Conservation (phyloP, 37 sponge, comb jelly and placozoan species). For the Beroe forskalii region DNA sequence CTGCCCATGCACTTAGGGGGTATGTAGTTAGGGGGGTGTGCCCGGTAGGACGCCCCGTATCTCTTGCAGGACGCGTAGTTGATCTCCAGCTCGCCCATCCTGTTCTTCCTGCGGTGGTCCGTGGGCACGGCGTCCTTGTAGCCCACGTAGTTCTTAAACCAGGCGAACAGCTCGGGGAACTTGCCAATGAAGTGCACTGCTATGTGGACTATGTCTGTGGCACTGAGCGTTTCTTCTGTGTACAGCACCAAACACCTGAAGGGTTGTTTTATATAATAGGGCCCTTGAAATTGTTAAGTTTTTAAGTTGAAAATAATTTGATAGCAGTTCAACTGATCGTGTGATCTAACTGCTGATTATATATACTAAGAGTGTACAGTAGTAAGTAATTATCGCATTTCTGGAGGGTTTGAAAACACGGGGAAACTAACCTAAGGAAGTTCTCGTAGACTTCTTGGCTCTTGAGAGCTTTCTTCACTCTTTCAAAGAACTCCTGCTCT, state of each 20-base stretch:
- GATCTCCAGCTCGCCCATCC: constrained; percentile 57
- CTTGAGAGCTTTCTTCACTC: constrained; percentile 71
- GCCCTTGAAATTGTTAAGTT: too few species aligned
- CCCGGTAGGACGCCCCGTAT: constrained; percentile 91
- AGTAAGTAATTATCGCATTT: too few species aligned
- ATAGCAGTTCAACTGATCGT: too few species aligned
- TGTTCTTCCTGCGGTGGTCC: constrained; percentile 63
- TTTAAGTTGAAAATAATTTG: too few species aligned
- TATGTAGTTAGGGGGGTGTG: constrained; percentile 81
- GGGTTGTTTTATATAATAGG: too few species aligned
- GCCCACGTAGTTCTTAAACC: constrained; percentile 84
- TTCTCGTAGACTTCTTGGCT: constrained; percentile 89
- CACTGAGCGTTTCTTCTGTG: constrained; percentile 87
- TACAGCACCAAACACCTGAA: constrained; percentile 82
- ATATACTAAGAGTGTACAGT: too few species aligned
- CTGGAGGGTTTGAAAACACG: too few species aligned
- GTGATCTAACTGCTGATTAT: too few species aligned
- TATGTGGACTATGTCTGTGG: constrained; percentile 84
- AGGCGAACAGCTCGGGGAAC: constrained; percentile 81
- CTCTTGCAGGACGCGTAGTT: constrained; percentile 84
- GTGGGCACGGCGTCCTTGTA: constrained; percentile 78
- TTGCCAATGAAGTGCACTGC: constrained; percentile 85
- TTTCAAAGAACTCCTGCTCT: constrained; percentile 48
- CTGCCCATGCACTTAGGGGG: constrained; percentile 92
- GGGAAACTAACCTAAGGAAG: constrained; percentile 83